A percentile compares a stretch with the other conserved stretches of the same genome.
These are phyloP conservation scores for Tragelaphus scriptus DNA, from an alignment of 2,113 vertebrate genomes.

Conservation along the genomic window DNA sequence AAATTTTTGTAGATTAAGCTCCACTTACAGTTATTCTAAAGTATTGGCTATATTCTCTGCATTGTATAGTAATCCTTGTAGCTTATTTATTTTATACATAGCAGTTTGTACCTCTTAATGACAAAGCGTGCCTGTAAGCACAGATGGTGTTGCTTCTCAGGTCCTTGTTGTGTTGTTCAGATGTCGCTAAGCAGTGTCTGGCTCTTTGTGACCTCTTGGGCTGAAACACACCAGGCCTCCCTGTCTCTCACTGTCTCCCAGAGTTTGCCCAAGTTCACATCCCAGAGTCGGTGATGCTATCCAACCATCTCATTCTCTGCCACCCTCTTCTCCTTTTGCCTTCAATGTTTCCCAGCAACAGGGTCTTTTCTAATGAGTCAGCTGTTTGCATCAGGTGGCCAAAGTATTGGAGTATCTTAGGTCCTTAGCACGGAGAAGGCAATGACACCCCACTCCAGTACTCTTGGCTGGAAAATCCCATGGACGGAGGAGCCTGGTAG, in stretches of 20 bases:
- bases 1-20: not conserved
- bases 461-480: no score
- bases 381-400: not conserved
- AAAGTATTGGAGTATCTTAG: not conserved
- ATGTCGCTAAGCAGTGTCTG: not conserved
- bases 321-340: not conserved
- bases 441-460: no score
- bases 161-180: not conserved
- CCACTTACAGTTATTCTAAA: not conserved
- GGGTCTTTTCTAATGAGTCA: not conserved
- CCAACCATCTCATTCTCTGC: not conserved
- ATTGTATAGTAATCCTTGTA: not conserved
- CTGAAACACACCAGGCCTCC: not conserved
- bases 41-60: not conserved
- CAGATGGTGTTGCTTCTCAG: not conserved
- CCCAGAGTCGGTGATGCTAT: not conserved
- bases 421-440: not conserved
- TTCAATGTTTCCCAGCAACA: not conserved
- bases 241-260: not conserved
- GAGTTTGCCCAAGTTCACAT: not conserved
- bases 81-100: not conserved
- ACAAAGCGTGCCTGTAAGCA: not conserved
- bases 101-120: not conserved
- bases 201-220: not conserved
- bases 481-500: no score